Conservation (phyloP, 92 coral and sea anemone genomes). For the Actinernus sp. region DNA sequence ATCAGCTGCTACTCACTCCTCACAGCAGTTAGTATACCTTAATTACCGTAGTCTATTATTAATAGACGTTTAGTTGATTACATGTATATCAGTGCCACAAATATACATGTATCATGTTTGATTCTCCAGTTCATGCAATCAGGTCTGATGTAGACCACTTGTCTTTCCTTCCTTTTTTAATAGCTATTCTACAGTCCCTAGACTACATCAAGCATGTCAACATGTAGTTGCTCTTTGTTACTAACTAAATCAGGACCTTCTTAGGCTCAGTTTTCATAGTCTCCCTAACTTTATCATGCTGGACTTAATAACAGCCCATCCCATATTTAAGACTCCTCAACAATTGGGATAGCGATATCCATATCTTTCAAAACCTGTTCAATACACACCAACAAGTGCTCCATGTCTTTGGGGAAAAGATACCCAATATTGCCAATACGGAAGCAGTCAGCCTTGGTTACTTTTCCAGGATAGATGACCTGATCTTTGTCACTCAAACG, state of each 20-base stretch:
- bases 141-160: no score
- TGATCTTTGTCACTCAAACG: slow-evolving; percentile 85
- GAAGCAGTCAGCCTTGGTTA: slow-evolving; percentile 89
- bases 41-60: no score
- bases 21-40: no score
- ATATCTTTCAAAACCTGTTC: slow-evolving; percentile 80
- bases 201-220: not conserved
- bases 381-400: slow-evolving; percentile 79
- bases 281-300: no score
- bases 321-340: not conserved
- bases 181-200: no score
- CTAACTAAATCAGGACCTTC: not conserved
- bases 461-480: slow-evolving; percentile 97
- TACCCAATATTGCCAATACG: slow-evolving; percentile 95
- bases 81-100: no score
- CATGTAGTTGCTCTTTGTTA: not conserved
- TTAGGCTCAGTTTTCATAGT: no score
- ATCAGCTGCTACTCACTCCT: no score
- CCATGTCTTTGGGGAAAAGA: slow-evolving; percentile 93
- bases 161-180: no score
- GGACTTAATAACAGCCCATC: not conserved
- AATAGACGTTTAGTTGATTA: no score
- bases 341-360: slow-evolving; percentile 77
- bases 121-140: no score
- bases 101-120: no score